phyloP scores from a whole-genome alignment of 2,113 vertebrate species.

The Maccullochella peelii region DNA sequence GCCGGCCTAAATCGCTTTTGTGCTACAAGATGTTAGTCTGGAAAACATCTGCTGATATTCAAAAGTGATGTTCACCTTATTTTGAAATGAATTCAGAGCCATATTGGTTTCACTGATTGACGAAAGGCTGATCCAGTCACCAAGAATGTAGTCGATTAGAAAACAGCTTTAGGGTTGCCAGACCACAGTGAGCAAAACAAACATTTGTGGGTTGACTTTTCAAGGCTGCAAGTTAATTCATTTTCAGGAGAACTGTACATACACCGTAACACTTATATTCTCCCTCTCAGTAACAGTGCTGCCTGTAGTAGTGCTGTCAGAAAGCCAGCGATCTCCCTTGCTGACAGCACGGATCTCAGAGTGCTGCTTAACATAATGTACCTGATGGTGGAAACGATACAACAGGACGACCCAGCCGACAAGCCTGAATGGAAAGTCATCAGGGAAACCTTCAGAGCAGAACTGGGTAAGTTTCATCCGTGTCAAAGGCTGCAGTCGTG shows the following conservation, averaged over 20 bases:
- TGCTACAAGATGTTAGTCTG: background rate
- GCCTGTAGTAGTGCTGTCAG: constrained; percentile 97
- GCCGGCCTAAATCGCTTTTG: background rate
- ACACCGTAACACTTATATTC: background rate
- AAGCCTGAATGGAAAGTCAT: constrained; percentile 91
- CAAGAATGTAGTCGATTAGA: background rate
- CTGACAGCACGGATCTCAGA: constrained; percentile 97
- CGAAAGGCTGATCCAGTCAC: no score
- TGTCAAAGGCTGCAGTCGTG: background rate
- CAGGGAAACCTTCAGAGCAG: constrained; percentile 92
- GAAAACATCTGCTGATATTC: background rate
- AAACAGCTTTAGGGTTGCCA: background rate
- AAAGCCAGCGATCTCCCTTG: constrained; percentile 97
- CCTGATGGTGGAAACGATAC: constrained; percentile 94
- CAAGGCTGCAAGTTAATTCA: background rate
- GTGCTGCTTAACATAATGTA: constrained; percentile 99
- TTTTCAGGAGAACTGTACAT: background rate
- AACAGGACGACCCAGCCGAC: constrained; percentile 92
- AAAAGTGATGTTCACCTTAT: background rate
- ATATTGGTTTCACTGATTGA: no score
- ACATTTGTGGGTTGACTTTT: background rate
- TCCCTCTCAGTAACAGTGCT: constrained; percentile 90
- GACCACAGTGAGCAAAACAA: background rate
- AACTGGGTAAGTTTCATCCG: constrained; percentile 87
- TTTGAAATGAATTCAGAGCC: background rate